Evolutionary conservation across 1,140 invertebrate species (phyloP).

Genomic region (Euwallacea similis): DNA sequence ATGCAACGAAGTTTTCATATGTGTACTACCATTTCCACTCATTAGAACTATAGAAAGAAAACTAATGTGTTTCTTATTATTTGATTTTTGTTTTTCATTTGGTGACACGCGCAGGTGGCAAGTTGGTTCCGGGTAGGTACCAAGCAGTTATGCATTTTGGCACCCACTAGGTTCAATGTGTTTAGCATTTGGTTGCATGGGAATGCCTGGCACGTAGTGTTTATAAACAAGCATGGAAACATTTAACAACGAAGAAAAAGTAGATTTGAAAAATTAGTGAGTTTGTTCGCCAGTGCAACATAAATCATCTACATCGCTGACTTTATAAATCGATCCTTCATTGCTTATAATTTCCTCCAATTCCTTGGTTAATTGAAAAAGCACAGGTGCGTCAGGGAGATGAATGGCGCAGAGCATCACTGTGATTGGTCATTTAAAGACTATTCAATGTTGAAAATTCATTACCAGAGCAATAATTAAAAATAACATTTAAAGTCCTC

Average conservation of each 20-base stretch:
- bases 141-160: too few species aligned
- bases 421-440: background rate
- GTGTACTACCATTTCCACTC: background rate
- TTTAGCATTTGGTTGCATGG: too few species aligned
- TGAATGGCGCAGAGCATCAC: background rate
- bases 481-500: background rate
- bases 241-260: too few species aligned
- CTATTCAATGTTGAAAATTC: background rate
- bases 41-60: background rate
- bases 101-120: slow-evolving; percentile 63
- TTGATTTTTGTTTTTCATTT: slow-evolving; percentile 44
- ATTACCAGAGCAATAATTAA: background rate
- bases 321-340: background rate
- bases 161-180: too few species aligned
- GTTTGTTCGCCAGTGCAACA: background rate
- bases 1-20: background rate
- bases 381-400: background rate
- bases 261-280: too few species aligned
- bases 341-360: slow-evolving; percentile 4
- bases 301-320: too few species aligned
- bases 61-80: slow-evolving; percentile 18
- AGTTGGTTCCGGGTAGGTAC: slow-evolving; percentile 80
- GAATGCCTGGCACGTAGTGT: too few species aligned
- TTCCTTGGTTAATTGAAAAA: background rate
- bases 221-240: too few species aligned